These are phyloP conservation scores for Hylia prasina DNA, from an alignment of 2,113 vertebrate genomes.

Conservation along the genomic window DNA sequence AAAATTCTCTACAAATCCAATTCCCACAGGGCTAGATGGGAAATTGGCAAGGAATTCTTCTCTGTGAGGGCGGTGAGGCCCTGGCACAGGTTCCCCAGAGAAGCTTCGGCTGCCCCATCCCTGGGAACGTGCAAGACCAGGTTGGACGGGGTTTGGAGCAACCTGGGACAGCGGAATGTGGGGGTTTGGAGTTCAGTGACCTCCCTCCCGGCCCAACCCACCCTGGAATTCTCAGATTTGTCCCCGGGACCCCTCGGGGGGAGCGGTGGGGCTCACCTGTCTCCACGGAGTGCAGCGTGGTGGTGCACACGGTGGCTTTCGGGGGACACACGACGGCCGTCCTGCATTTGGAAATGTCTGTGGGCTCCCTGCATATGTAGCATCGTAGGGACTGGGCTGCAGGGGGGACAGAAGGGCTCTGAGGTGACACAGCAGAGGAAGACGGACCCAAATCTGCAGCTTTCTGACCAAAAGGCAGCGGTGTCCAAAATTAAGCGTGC, in stretches of 20 bases:
- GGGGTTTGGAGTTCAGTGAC: fast-evolving
- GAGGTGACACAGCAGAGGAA: background rate
- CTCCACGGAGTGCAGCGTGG: background rate
- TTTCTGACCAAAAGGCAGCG: background rate
- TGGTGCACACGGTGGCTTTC: background rate
- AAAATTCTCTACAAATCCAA: background rate
- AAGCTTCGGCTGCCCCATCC: background rate
- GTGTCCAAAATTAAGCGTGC: fast-evolving
- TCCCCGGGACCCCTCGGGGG: fast-evolving
- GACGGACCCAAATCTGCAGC: background rate
- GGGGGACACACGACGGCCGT: background rate
- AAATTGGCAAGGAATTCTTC: background rate
- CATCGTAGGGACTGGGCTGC: conserved; percentile 26
- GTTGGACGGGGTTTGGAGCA: fast-evolving
- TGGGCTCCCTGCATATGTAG: conserved; percentile 22
- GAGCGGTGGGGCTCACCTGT: background rate
- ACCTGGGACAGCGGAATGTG: fast-evolving
- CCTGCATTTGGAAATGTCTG: background rate
- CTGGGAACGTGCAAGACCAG: fast-evolving
- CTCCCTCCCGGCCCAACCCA: background rate
- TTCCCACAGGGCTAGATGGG: background rate
- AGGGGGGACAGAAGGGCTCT: background rate
- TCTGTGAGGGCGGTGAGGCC: fast-evolving
- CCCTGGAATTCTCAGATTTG: fast-evolving
- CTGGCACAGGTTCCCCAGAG: fast-evolving